These are phyloP conservation scores for Eleginops maclovinus DNA, from an alignment of 2,113 vertebrate species.

Conservation along the genomic window DNA sequence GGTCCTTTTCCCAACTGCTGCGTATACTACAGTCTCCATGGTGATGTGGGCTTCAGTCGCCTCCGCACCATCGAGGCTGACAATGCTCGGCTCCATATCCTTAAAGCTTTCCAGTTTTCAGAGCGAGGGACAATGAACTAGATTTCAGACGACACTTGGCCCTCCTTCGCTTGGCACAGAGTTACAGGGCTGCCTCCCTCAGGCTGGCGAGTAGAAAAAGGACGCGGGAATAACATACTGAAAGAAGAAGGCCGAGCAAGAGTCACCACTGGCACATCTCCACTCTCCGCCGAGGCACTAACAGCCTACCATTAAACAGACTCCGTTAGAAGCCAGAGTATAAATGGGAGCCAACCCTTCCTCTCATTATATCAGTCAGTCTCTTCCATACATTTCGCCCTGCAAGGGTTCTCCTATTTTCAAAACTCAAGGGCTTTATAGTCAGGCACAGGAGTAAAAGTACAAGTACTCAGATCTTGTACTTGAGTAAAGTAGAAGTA, in stretches of 20 bases:
- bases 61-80: conserved; percentile 47
- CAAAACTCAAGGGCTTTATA: too few relatives aligned
- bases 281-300: conserved; percentile 54
- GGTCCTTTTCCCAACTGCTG: conserved; percentile 51
- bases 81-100: conserved; percentile 47
- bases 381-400: too few relatives aligned
- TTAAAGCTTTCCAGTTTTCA: conserved; percentile 61
- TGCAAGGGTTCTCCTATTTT: too few relatives aligned
- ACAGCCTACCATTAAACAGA: conserved; percentile 60
- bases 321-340: conserved; percentile 49
- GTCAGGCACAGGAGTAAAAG: too few relatives aligned
- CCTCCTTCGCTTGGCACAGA: conserved; percentile 70
- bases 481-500: too few relatives aligned
- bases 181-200: conserved; percentile 57
- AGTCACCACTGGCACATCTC: conserved; percentile 65
- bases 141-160: conserved; percentile 76
- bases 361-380: conserved; percentile 23
- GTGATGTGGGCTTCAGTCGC: conserved; percentile 48
- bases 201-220: conserved; percentile 61
- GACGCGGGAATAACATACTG: conserved; percentile 72
- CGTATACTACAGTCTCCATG: conserved; percentile 64
- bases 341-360: conserved; percentile 20
- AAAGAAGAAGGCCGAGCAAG: conserved; percentile 52
- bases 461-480: too few relatives aligned
- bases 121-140: conserved; percentile 65